Percentiles rank a stretch among this genome's conserved stretches.
Evolutionary conservation across 2,797 vertebrate species (phyloP).

Genomic region (Naso thynnoides): DNA sequence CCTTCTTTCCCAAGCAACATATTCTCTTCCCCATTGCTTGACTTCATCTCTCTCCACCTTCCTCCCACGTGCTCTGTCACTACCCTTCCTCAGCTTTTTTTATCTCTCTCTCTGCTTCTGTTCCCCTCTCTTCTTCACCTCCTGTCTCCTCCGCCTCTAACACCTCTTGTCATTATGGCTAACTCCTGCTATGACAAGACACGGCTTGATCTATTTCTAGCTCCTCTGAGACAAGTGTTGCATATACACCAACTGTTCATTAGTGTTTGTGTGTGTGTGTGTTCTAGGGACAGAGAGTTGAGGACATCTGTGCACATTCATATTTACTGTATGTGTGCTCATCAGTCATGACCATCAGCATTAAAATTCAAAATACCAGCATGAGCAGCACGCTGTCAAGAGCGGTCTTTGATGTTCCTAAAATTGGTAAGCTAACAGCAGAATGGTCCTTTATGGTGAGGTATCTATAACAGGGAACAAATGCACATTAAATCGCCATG

Average conservation of each 20-base stretch:
- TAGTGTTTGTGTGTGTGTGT: slow-evolving; percentile 21
- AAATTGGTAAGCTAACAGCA: slow-evolving; percentile 7
- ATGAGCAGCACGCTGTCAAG: neutral
- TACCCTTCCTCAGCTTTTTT: slow-evolving; percentile 40
- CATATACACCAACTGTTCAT: slow-evolving; percentile 55
- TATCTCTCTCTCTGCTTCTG: slow-evolving; percentile 49
- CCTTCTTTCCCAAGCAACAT: neutral
- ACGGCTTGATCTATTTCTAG: slow-evolving; percentile 76
- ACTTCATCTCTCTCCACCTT: slow-evolving; percentile 29
- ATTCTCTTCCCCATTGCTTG: slow-evolving; percentile 29
- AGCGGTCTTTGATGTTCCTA: slow-evolving; percentile 14
- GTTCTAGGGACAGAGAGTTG: slow-evolving; percentile 7
- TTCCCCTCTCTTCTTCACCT: slow-evolving; percentile 46
- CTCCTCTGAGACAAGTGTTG: slow-evolving; percentile 63
- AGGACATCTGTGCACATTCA: slow-evolving; percentile 29
- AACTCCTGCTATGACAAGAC: slow-evolving; percentile 73
- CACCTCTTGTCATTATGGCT: slow-evolving; percentile 75
- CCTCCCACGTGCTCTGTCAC: slow-evolving; percentile 50
- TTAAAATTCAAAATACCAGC: slow-evolving; percentile 9
- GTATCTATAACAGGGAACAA: neutral
- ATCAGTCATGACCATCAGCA: slow-evolving; percentile 28
- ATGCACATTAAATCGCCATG: neutral
- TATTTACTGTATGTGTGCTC: slow-evolving; percentile 15
- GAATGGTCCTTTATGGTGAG: neutral
- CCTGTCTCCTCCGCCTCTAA: slow-evolving; percentile 60